Evolutionary conservation across 1,140 invertebrate species (phyloP).

Genomic region (Microvelia longipes): DNA sequence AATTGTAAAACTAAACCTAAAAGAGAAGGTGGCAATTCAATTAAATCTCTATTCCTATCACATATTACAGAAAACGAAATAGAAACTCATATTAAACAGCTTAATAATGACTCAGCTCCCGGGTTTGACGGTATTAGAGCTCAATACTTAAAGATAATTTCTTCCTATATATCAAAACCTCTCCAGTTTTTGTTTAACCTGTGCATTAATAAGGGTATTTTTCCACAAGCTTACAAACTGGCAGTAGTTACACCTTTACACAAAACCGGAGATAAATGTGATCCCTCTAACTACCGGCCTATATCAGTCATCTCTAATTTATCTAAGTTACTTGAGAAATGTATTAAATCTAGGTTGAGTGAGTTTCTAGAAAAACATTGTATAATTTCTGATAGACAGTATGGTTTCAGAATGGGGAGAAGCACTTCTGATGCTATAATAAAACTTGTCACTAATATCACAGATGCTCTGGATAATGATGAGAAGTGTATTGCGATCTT

Average conservation of each 20-base stretch:
- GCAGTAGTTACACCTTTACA: not conserved
- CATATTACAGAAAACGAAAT: not conserved
- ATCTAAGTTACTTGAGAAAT: not conserved
- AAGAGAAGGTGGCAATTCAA: no score
- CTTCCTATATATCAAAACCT: not conserved
- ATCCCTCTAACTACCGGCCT: not conserved
- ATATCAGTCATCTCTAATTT: not conserved
- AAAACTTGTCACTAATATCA: not conserved
- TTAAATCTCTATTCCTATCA: not conserved
- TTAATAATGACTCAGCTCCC: not conserved
- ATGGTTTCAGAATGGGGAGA: not conserved
- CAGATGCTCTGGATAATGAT: not conserved
- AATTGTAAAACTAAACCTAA: not conserved
- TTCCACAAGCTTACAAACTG: not conserved
- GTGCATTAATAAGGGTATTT: not conserved
- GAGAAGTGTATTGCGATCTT: not conserved
- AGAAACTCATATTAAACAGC: not conserved
- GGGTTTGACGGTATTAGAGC: not conserved
- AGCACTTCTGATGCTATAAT: not conserved
- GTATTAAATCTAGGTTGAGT: not conserved
- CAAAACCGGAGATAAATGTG: not conserved
- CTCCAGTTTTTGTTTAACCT: not conserved
- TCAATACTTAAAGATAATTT: not conserved
- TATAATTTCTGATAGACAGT: not conserved
- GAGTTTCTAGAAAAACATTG: not conserved